Evolutionary conservation across 64 coral and sea anemone species (phyloP).

Genomic region (Dendronephthya gigantea): DNA sequence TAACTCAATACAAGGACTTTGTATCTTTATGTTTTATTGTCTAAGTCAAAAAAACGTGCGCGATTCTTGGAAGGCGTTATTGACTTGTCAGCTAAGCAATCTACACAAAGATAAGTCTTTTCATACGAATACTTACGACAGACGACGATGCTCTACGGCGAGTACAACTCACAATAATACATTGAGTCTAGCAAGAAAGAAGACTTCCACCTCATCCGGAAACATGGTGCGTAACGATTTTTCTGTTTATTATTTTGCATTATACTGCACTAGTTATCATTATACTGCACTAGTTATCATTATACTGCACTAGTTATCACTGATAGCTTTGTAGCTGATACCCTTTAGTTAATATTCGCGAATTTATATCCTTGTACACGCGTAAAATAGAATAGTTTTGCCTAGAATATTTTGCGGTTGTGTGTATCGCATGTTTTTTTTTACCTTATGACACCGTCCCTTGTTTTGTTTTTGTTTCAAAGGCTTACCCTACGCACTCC

Average conservation of each 20-base stretch:
- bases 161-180: conserved; percentile 59
- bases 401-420: no score
- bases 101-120: conserved; percentile 62
- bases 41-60: conserved; percentile 70
- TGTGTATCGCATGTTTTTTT: no score
- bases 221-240: not conserved
- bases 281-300: no score
- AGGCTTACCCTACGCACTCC: not conserved
- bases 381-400: no score
- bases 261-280: no score
- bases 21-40: conserved; percentile 91
- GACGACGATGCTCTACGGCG: conserved; percentile 59
- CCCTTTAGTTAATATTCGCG: no score
- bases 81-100: conserved; percentile 68
- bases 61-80: conserved; percentile 68
- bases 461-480: not conserved
- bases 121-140: conserved; percentile 79
- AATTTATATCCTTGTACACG: no score
- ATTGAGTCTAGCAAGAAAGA: conserved; percentile 36
- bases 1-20: conserved; percentile 91
- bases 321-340: no score
- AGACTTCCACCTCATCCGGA: not conserved
- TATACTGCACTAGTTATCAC: no score
- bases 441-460: not conserved
- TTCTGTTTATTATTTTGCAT: no score